Evolutionary conservation across 1,140 invertebrate genomes (phyloP).

Genomic region (Drosophila punjabiensis): DNA sequence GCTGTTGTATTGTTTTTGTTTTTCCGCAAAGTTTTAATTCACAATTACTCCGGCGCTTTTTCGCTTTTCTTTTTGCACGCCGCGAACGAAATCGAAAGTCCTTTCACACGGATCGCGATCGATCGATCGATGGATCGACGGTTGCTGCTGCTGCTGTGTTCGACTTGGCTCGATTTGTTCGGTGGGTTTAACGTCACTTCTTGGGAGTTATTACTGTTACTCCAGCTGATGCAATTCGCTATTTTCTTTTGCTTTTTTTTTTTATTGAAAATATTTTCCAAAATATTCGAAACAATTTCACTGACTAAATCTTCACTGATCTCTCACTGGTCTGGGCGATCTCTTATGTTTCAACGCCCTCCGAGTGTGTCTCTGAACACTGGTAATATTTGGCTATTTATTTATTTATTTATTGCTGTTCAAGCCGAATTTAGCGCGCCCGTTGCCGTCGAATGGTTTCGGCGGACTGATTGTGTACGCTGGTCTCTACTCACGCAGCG

Average conservation of each 20-base stretch:
- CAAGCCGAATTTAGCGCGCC: conserved; percentile 60
- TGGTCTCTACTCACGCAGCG: conserved; percentile 7
- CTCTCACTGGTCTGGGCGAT: conserved; percentile 43
- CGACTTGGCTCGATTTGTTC: conserved; percentile 15
- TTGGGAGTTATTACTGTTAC: conserved; percentile 2
- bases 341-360: conserved; percentile 33
- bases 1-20: conserved; percentile 33
- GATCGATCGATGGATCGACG: conserved; percentile 29
- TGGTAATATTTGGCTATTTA: conserved; percentile 37
- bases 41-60: conserved; percentile 38
- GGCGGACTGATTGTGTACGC: conserved; percentile 29
- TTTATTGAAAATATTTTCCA: neutral
- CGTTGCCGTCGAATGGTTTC: conserved; percentile 62
- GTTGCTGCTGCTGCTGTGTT: conserved; percentile 10
- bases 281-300: conserved; percentile 22
- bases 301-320: conserved; percentile 45
- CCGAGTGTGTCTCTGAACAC: conserved; percentile 52
- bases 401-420: conserved; percentile 38
- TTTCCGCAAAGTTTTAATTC: conserved; percentile 50
- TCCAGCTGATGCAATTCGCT: conserved; percentile 39
- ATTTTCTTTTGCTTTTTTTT: neutral
- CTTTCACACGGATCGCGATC: conserved; percentile 42
- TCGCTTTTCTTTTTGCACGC: conserved; percentile 40
- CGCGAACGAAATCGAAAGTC: conserved; percentile 64
- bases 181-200: conserved; percentile 27